Conservation (phyloP, 1,140 invertebrate species). For the Dufourea novaeangliae region DNA sequence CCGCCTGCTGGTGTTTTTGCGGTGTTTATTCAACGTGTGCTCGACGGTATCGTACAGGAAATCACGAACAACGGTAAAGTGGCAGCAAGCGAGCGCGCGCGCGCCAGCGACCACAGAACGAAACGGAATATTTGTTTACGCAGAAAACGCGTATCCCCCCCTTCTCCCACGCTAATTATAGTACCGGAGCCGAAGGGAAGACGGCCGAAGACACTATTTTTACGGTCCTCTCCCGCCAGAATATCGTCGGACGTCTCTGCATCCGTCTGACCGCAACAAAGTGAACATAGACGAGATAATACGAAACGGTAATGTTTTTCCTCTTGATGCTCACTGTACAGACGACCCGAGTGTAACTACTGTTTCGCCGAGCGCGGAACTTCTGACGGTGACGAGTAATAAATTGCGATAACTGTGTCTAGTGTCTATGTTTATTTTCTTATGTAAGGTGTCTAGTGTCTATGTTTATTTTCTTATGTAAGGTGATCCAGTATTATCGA, state of each 20-base stretch:
- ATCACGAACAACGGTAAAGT: conserved; percentile 32
- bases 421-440: background rate
- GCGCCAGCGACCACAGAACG: conserved; percentile 40
- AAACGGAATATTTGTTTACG: conserved; percentile 70
- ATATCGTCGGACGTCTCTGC: conserved; percentile 71
- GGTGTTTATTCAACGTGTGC: conserved; percentile 29
- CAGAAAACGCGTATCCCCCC: conserved; percentile 72
- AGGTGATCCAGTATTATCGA: background rate
- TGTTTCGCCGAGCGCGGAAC: background rate
- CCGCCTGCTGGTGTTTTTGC: conserved; percentile 32
- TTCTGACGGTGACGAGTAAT: background rate
- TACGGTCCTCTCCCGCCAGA: conserved; percentile 72
- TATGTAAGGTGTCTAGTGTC: background rate
- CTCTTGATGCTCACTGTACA: background rate
- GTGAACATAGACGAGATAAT: conserved; percentile 3
- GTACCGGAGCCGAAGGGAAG: conserved; percentile 73
- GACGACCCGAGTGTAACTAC: background rate
- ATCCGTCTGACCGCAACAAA: conserved; percentile 57
- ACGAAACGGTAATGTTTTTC: background rate
- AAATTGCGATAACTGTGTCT: background rate
- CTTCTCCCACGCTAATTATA: conserved; percentile 78
- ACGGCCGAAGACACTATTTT: conserved; percentile 74
- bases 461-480: background rate
- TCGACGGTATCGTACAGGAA: conserved; percentile 44
- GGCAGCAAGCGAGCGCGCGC: background rate